These are phyloP conservation scores for Mesocricetus auratus DNA, from an alignment of 2,113 vertebrate genomes.

Conservation along the genomic window DNA sequence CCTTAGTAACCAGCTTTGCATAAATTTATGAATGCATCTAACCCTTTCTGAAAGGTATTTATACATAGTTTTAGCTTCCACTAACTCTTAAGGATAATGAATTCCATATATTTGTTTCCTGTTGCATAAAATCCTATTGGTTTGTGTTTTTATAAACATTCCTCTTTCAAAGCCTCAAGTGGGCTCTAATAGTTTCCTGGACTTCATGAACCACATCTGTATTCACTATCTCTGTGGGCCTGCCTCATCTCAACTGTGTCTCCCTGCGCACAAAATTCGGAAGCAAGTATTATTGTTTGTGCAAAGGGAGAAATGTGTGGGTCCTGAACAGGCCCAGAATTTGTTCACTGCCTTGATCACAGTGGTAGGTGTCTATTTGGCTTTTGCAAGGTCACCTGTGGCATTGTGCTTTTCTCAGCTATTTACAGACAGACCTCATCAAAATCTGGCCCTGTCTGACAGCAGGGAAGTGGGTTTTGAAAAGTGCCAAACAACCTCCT, in stretches of 20 bases:
- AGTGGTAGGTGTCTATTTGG: neutral
- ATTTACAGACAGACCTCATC: neutral
- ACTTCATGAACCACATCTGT: constrained; percentile 31
- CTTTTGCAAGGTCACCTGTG: constrained; percentile 16
- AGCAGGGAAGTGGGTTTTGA: constrained; percentile 27
- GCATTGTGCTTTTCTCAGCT: neutral
- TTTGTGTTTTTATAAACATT: constrained; percentile 67
- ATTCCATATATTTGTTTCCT: constrained; percentile 68
- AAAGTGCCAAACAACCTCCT: constrained; percentile 38
- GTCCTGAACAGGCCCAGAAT: constrained; percentile 1
- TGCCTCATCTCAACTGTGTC: neutral
- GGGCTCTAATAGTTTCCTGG: constrained; percentile 39
- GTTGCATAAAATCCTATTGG: constrained; percentile 72
- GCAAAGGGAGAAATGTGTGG: neutral
- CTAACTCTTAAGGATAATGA: constrained; percentile 70
- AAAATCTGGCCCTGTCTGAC: constrained; percentile 14
- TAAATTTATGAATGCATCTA: constrained; percentile 78
- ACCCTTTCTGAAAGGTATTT: constrained; percentile 73
- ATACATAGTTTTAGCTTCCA: constrained; percentile 69
- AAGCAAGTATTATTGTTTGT: neutral
- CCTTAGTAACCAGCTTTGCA: constrained; percentile 80
- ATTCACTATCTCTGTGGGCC: neutral
- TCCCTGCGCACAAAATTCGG: constrained; percentile 15
- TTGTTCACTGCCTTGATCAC: constrained; percentile 50
- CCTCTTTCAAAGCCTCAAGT: constrained; percentile 45